Percentiles rank a stretch among this genome's conserved stretches.
These are phyloP conservation scores for Gobio occitaniae DNA, from an alignment of 2,797 vertebrate genomes.

Conservation along the genomic window DNA sequence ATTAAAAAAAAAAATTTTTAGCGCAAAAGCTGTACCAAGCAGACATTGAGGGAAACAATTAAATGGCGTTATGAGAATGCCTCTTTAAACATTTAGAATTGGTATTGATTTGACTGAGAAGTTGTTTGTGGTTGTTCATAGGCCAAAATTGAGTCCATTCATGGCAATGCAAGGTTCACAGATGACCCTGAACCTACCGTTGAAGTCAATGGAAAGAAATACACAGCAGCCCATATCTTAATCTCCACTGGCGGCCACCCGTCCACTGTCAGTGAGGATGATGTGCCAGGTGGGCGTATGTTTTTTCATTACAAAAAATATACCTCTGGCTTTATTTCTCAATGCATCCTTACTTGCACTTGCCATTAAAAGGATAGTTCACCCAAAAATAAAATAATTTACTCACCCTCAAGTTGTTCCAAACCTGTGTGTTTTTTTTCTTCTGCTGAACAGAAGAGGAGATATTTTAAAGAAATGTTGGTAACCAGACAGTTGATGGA, in stretches of 20 bases:
- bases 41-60: no score
- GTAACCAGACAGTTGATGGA: background rate
- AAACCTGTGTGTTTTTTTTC: no score
- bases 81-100: background rate
- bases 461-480: background rate
- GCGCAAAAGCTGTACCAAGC: background rate
- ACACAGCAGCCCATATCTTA: slow-evolving; percentile 91
- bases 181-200: slow-evolving; percentile 83
- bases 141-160: slow-evolving; percentile 87
- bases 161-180: slow-evolving; percentile 86
- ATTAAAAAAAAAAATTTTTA: no score
- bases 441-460: background rate
- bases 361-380: background rate
- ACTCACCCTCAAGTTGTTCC: no score
- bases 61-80: background rate
- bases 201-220: slow-evolving; percentile 89
- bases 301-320: background rate
- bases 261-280: slow-evolving; percentile 74
- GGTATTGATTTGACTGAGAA: slow-evolving; percentile 15
- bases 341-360: background rate
- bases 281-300: slow-evolving; percentile 83
- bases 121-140: slow-evolving; percentile 61
- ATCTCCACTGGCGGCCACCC: slow-evolving; percentile 91
- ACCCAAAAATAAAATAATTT: background rate
- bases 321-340: background rate